A percentile compares a stretch with the other conserved stretches of the same genome.
These are phyloP conservation scores for Polydrusus cervinus DNA, from an alignment of 2,888 invertebrate species.

Conservation along the genomic window DNA sequence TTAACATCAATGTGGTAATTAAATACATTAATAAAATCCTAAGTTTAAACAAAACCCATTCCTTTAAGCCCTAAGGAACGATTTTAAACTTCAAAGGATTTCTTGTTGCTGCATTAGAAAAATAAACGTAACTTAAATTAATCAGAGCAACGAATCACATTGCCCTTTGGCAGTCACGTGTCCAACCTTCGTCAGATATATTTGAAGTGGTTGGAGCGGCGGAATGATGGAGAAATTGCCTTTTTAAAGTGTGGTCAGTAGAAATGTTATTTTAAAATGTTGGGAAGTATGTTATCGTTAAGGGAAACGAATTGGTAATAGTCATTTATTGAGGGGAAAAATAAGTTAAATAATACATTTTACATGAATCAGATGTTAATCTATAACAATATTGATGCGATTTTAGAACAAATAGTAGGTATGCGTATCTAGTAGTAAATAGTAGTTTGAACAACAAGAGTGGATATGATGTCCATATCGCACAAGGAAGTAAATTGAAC, in stretches of 20 bases:
- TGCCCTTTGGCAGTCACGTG: conserved; percentile 43
- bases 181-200: conserved; percentile 49
- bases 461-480: too few relatives aligned
- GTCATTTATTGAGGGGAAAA: too few relatives aligned
- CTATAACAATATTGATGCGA: too few relatives aligned
- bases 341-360: too few relatives aligned
- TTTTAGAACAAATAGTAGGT: too few relatives aligned
- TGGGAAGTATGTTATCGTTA: neutral
- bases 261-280: conserved; percentile 11
- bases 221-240: conserved; percentile 8
- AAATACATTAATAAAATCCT: conserved; percentile 28
- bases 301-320: too few relatives aligned
- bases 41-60: conserved; percentile 35
- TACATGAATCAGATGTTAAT: too few relatives aligned
- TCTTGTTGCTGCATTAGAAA: conserved; percentile 37
- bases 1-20: conserved; percentile 32
- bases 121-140: conserved; percentile 48
- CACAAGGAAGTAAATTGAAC: too few relatives aligned
- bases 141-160: conserved; percentile 44
- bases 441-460: too few relatives aligned
- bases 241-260: conserved; percentile 19
- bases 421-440: too few relatives aligned
- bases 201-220: conserved; percentile 27
- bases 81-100: conserved; percentile 41
- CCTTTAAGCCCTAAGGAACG: conserved; percentile 38